A percentile compares a stretch with the other conserved stretches of the same genome.
Conservation (phyloP, 2,888 invertebrate genomes). For the Trissoscelio sp. region DNA sequence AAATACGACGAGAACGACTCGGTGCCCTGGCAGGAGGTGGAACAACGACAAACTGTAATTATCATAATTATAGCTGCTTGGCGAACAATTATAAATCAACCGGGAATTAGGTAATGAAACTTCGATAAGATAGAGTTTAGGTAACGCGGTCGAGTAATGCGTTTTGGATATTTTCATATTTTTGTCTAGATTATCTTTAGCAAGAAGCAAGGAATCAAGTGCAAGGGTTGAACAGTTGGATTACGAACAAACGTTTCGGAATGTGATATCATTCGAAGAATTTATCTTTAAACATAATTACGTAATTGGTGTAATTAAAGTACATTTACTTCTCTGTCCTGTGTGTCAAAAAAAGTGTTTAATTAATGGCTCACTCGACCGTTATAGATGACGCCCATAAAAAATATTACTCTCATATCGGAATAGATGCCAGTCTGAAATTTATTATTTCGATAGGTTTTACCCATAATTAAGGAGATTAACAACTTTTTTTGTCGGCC, state of each 20-base stretch:
- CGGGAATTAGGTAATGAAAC: constrained; percentile 80
- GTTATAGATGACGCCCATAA: constrained; percentile 51
- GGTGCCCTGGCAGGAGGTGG: constrained; percentile 68
- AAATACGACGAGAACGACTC: constrained; percentile 66
- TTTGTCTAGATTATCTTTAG: not conserved
- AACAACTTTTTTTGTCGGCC: constrained; percentile 37
- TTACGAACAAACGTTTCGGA: constrained; percentile 10
- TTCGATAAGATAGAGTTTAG: constrained; percentile 65
- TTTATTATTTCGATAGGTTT: constrained; percentile 61
- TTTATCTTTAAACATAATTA: constrained; percentile 50
- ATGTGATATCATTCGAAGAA: constrained; percentile 23
- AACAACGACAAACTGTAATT: constrained; percentile 79
- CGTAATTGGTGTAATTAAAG: constrained; percentile 56
- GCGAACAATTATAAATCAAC: constrained; percentile 81
- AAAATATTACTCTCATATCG: constrained; percentile 57
- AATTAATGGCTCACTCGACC: constrained; percentile 56
- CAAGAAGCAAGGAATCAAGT: not conserved
- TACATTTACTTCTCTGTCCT: constrained; percentile 28
- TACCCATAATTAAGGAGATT: constrained; percentile 60
- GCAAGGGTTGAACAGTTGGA: constrained; percentile 5
- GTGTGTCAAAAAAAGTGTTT: constrained; percentile 50
- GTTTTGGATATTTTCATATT: constrained; percentile 32
- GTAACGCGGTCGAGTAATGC: constrained; percentile 28
- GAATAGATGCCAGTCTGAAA: constrained; percentile 51
- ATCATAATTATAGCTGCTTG: constrained; percentile 79